These are phyloP conservation scores for Heptranchias perlo DNA, from an alignment of 2,113 vertebrate species.

Conservation along the genomic window DNA sequence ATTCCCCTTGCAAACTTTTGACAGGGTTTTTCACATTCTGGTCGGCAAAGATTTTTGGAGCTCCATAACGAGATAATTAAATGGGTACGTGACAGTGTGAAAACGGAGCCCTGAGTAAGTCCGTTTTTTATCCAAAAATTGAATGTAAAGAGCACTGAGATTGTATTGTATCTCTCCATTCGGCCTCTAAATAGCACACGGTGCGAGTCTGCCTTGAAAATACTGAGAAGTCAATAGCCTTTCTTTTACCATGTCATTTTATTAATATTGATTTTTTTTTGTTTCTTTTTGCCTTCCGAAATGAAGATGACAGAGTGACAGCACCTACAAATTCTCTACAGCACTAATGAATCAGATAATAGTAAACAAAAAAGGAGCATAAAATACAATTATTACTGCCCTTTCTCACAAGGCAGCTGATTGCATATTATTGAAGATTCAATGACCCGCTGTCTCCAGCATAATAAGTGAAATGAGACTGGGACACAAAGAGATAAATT, in stretches of 20 bases:
- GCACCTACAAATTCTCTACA: conserved; percentile 60
- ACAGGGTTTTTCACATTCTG: background rate
- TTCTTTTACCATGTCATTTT: conserved; percentile 86
- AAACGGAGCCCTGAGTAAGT: background rate
- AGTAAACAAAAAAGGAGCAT: conserved; percentile 70
- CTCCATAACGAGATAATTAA: background rate
- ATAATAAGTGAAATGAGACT: conserved; percentile 42
- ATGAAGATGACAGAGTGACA: conserved; percentile 75
- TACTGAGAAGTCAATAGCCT: conserved; percentile 62
- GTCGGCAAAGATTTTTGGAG: background rate
- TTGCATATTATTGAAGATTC: conserved; percentile 71
- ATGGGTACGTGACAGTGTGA: background rate
- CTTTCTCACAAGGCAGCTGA: conserved; percentile 68
- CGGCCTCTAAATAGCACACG: background rate
- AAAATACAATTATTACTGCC: conserved; percentile 77
- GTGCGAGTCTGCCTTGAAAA: background rate
- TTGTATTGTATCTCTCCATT: background rate
- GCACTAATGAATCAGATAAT: conserved; percentile 81
- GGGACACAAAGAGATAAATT: conserved; percentile 54
- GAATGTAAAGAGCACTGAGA: background rate
- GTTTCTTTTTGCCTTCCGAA: conserved; percentile 55
- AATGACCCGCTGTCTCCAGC: conserved; percentile 65
- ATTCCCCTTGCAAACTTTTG: background rate
- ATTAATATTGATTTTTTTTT: conserved; percentile 91
- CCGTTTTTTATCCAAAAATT: background rate